Evolutionary conservation across 2,797 vertebrate genomes (phyloP).

Genomic region (Tadarida brasiliensis): DNA sequence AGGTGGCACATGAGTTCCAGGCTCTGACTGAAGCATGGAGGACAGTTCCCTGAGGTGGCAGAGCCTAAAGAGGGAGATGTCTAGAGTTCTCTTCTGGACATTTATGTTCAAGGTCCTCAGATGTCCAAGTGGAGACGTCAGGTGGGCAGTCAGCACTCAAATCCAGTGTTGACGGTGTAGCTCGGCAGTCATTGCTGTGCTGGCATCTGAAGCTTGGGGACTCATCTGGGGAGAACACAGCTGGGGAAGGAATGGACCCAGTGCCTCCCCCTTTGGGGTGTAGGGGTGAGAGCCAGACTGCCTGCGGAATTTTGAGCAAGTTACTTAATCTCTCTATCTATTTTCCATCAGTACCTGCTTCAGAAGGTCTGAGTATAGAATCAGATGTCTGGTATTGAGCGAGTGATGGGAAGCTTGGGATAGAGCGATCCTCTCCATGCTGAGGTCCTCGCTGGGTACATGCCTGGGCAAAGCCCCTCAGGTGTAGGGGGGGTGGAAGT

Average conservation of each 20-base stretch:
- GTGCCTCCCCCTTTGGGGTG: background rate
- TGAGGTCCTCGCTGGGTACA: background rate
- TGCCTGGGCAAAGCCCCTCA: background rate
- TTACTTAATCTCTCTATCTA: background rate
- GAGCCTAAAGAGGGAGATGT: no score
- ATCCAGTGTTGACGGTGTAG: background rate
- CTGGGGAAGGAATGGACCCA: background rate
- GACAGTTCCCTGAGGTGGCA: background rate
- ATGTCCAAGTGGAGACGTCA: background rate
- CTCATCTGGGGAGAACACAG: no score
- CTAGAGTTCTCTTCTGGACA: background rate
- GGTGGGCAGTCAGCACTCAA: accelerated
- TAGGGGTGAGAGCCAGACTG: background rate
- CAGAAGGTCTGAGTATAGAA: background rate
- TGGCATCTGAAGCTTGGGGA: background rate
- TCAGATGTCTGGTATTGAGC: background rate
- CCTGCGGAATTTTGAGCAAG: background rate
- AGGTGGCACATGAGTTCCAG: background rate
- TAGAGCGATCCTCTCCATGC: background rate
- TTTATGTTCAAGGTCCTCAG: background rate
- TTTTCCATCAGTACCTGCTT: background rate
- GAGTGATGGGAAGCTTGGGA: background rate
- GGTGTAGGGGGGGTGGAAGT: background rate
- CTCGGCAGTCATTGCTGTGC: background rate
- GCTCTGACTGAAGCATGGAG: background rate